Conservation (phyloP, 2,113 vertebrate genomes). For the Semnornis frantzii region DNA sequence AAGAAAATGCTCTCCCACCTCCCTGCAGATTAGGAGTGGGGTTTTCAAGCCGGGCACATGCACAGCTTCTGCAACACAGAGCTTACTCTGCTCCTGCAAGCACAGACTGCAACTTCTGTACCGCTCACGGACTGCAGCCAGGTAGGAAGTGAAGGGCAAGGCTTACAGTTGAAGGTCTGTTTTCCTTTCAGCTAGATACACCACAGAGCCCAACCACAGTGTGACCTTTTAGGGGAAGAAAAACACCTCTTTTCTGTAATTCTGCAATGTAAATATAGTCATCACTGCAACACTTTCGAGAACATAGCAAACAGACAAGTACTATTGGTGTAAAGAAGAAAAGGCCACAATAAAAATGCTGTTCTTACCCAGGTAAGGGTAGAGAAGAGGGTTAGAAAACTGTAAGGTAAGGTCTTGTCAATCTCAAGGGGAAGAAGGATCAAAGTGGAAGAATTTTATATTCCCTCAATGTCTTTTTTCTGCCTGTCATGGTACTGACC, state of each 20-base stretch:
- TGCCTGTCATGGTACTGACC: not conserved
- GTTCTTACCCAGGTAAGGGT: conserved; percentile 48
- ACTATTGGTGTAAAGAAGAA: conserved; percentile 46
- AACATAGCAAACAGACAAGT: conserved; percentile 67
- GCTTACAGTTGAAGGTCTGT: conserved; percentile 59
- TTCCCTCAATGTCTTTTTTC: not conserved
- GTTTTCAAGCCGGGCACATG: conserved; percentile 63
- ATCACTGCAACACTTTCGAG: conserved; percentile 64
- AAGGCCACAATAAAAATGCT: conserved; percentile 54
- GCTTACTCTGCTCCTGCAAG: conserved; percentile 60
- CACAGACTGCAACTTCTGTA: conserved; percentile 62
- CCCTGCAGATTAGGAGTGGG: conserved; percentile 57
- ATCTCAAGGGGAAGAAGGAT: conserved; percentile 14
- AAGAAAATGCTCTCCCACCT: conserved; percentile 51
- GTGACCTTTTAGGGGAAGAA: conserved; percentile 70
- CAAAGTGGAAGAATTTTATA: not conserved
- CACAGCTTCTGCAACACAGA: conserved; percentile 65
- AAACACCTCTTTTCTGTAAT: conserved; percentile 69
- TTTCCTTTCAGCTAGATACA: conserved; percentile 66
- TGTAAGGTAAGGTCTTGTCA: conserved; percentile 8
- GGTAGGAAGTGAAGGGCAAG: conserved; percentile 46
- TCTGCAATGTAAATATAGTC: conserved; percentile 70
- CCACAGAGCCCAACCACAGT: conserved; percentile 66
- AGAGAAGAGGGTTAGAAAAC: conserved; percentile 42
- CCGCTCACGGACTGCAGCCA: conserved; percentile 23